Evolutionary conservation across 2,797 vertebrate species (phyloP).

Genomic region (Brachyrhaphis roseni): DNA sequence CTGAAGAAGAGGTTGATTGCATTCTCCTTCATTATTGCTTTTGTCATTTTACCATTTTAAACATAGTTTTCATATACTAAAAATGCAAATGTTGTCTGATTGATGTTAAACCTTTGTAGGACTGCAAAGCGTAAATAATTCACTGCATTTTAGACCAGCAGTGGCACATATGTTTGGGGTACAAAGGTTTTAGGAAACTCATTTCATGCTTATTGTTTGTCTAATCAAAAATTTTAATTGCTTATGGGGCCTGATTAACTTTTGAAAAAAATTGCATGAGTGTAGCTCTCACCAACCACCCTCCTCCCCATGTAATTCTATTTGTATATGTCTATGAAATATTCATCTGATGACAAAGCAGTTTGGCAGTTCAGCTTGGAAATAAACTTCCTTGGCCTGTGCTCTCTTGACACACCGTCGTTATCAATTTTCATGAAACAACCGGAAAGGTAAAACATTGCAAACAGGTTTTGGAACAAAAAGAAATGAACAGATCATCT

Average conservation of each 20-base stretch:
- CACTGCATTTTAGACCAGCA: conserved; percentile 23
- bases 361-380: conserved; percentile 45
- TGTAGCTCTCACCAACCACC: conserved; percentile 27
- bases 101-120: conserved; percentile 35
- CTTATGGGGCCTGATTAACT: conserved; percentile 56
- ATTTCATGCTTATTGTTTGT: conserved; percentile 69
- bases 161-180: conserved; percentile 47
- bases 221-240: conserved; percentile 65
- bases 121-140: conserved; percentile 45
- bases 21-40: conserved; percentile 26
- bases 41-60: conserved; percentile 24
- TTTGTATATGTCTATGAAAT: conserved; percentile 63
- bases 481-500: neutral
- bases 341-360: conserved; percentile 60
- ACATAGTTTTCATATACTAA: conserved; percentile 26
- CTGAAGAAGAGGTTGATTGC: conserved; percentile 23
- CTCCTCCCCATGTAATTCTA: conserved; percentile 38
- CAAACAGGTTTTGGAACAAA: conserved; percentile 13
- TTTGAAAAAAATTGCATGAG: conserved; percentile 45
- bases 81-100: conserved; percentile 16
- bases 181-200: conserved; percentile 52
- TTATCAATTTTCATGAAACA: conserved; percentile 41
- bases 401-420: conserved; percentile 47
- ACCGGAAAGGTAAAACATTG: conserved; percentile 37
- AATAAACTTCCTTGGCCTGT: conserved; percentile 50